A percentile compares a stretch with the other conserved stretches of the same genome.
Conservation (phyloP, 2,113 vertebrate genomes). For the Thalassarche chlororhynchos region DNA sequence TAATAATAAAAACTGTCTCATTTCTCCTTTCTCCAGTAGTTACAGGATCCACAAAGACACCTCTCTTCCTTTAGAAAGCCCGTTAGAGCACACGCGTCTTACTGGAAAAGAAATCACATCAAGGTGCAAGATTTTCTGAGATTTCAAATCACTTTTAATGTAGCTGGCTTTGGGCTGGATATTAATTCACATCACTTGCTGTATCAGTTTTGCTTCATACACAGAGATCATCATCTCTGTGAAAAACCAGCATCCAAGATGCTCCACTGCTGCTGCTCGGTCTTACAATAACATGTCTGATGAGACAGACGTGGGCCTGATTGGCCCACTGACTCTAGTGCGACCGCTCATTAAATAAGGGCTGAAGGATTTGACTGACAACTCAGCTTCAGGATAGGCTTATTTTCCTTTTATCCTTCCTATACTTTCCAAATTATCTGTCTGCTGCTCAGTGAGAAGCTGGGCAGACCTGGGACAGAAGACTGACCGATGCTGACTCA, state of each 20-base stretch:
- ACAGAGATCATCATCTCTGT: neutral
- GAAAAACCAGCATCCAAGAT: neutral
- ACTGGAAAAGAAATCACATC: neutral
- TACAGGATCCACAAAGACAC: neutral
- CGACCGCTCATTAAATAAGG: neutral
- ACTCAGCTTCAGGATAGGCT: neutral
- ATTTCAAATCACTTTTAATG: neutral
- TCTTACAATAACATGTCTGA: no score
- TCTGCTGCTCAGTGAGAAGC: neutral
- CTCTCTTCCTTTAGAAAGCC: neutral
- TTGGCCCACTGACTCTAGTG: neutral
- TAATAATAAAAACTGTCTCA: neutral
- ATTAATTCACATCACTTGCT: neutral
- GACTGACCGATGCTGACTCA: neutral
- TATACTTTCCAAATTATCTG: neutral
- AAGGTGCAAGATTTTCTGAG: neutral
- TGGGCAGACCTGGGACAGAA: neutral
- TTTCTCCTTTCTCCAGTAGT: neutral
- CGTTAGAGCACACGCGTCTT: neutral
- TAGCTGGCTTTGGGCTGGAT: neutral
- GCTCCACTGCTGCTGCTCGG: neutral
- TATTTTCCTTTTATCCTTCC: neutral
- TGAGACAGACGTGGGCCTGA: fast-evolving
- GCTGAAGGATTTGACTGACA: neutral
- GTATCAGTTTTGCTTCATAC: neutral